phyloP scores from a whole-genome alignment of 2,113 vertebrate species.

The Carassius carassius region DNA sequence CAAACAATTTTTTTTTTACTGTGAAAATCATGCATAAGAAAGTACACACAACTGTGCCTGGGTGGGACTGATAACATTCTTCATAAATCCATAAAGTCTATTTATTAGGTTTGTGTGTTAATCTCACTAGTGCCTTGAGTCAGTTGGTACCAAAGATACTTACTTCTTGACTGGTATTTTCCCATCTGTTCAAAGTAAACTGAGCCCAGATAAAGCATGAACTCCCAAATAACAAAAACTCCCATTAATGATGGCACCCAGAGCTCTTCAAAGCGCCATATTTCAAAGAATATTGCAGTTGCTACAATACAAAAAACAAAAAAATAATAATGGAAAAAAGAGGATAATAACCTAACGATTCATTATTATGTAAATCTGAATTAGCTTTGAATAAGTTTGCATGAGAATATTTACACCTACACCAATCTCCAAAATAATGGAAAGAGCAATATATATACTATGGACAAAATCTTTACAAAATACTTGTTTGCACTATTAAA shows the following conservation, averaged over 20 bases:
- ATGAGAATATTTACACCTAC: neutral
- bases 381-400: neutral
- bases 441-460: neutral
- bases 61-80: neutral
- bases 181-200: neutral
- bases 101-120: neutral
- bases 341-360: neutral
- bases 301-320: slow-evolving; percentile 28
- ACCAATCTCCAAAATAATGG: neutral
- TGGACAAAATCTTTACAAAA: neutral
- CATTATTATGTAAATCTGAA: neutral
- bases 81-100: neutral
- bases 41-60: neutral
- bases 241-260: slow-evolving; percentile 36
- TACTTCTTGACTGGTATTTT: neutral
- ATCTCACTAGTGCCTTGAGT: neutral
- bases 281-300: slow-evolving; percentile 12
- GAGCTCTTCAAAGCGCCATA: neutral
- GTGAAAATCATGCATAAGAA: neutral
- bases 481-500: neutral
- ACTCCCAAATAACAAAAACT: slow-evolving; percentile 16
- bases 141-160: neutral
- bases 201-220: slow-evolving; percentile 8
- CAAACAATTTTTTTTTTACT: neutral
- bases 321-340: neutral